Percentiles rank a stretch among this genome's conserved stretches.
These are phyloP conservation scores for Liopterus haemorrhoidalis DNA, from an alignment of 2,888 invertebrate genomes.

Conservation along the genomic window DNA sequence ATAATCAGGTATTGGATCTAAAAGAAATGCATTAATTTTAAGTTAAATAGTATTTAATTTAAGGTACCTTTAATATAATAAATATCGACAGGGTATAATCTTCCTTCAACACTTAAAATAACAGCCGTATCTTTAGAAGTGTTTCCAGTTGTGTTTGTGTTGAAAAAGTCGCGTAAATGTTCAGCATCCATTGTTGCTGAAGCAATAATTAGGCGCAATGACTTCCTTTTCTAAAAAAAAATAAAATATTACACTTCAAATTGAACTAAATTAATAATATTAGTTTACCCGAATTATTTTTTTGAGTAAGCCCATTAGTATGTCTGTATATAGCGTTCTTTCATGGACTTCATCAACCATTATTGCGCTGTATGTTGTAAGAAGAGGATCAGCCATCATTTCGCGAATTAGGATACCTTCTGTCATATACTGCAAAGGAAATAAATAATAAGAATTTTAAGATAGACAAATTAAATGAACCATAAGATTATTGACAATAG, in stretches of 20 bases:
- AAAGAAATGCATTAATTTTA: slow-evolving; percentile 16
- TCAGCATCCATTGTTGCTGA: slow-evolving; percentile 96
- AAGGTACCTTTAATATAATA: slow-evolving; percentile 66
- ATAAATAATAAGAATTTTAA: slow-evolving; percentile 15
- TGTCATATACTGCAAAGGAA: slow-evolving; percentile 74
- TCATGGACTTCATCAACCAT: slow-evolving; percentile 96
- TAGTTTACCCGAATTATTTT: slow-evolving; percentile 71
- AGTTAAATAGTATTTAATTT: slow-evolving; percentile 10
- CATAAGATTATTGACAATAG: not conserved
- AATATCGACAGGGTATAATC: slow-evolving; percentile 80
- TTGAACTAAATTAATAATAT: slow-evolving; percentile 3
- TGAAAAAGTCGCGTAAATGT: slow-evolving; percentile 74
- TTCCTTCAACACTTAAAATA: slow-evolving; percentile 82
- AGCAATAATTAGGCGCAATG: slow-evolving; percentile 78
- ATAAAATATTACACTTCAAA: slow-evolving; percentile 6
- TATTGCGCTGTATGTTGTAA: slow-evolving; percentile 81
- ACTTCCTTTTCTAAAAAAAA: slow-evolving; percentile 63
- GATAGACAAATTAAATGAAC: slow-evolving; percentile 12
- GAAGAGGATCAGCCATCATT: slow-evolving; percentile 89
- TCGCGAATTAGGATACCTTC: slow-evolving; percentile 93
- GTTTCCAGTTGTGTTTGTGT: slow-evolving; percentile 46
- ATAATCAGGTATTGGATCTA: slow-evolving; percentile 85
- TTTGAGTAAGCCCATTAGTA: slow-evolving; percentile 86
- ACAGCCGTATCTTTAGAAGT: slow-evolving; percentile 61
- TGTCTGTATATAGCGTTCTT: slow-evolving; percentile 85